Evolutionary conservation across 2,113 vertebrate species (phyloP).

Genomic region (Neodontobutis hainanensis): DNA sequence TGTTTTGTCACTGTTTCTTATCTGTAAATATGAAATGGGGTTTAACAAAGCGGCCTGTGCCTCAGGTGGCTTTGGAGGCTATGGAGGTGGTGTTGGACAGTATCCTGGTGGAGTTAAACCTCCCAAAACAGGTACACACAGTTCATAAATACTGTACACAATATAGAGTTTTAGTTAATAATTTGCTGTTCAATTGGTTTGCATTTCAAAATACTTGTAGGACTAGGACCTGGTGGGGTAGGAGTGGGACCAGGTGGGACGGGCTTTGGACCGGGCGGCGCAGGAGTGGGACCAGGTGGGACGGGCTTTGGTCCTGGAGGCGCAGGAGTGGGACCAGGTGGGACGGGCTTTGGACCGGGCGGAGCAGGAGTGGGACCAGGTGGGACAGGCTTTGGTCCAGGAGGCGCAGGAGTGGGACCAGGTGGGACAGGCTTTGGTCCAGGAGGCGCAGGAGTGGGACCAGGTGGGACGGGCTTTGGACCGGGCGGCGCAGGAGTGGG

Average conservation of each 20-base stretch:
- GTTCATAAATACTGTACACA: background rate
- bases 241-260: slow-evolving; percentile 31
- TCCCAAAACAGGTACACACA: slow-evolving; percentile 66
- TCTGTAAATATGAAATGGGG: background rate
- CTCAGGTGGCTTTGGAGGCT: slow-evolving; percentile 61
- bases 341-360: slow-evolving; percentile 26
- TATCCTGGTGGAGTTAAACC: slow-evolving; percentile 59
- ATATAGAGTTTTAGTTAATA: background rate
- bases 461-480: slow-evolving; percentile 24
- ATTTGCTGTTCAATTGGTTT: background rate
- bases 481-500: slow-evolving; percentile 45
- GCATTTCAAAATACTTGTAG: slow-evolving; percentile 1
- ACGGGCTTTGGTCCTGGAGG: slow-evolving; percentile 27
- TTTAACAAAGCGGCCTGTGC: slow-evolving; percentile 17
- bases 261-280: slow-evolving; percentile 21
- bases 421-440: slow-evolving; percentile 37
- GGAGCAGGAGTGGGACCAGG: slow-evolving; percentile 21
- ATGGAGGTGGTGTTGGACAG: slow-evolving; percentile 57
- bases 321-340: slow-evolving; percentile 21
- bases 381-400: slow-evolving; percentile 25
- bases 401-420: slow-evolving; percentile 24
- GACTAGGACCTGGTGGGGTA: slow-evolving; percentile 30
- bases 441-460: slow-evolving; percentile 35
- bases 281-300: slow-evolving; percentile 33
- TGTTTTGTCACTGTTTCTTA: no score